These are phyloP conservation scores for Pseudochirops cupreus DNA, from an alignment of 2,797 vertebrate genomes.

Conservation along the genomic window DNA sequence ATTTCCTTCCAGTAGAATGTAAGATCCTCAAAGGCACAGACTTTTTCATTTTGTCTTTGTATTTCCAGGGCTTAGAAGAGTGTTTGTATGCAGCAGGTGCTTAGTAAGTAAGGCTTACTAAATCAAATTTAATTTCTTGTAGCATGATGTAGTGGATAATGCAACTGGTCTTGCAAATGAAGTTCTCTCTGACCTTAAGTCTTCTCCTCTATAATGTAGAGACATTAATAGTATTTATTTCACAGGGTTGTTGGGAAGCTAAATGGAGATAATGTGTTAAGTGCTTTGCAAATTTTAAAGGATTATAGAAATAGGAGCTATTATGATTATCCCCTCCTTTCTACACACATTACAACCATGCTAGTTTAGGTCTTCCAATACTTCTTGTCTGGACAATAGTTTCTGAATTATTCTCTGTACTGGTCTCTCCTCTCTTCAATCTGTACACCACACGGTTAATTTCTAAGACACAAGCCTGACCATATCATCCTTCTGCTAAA, in stretches of 20 bases:
- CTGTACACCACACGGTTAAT: not conserved
- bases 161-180: not conserved
- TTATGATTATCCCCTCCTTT: not conserved
- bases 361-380: not conserved
- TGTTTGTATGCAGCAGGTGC: not conserved
- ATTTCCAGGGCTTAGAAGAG: not conserved
- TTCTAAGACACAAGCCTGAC: not conserved
- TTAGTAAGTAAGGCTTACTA: not conserved
- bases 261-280: not conserved
- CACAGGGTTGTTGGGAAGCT: not conserved
- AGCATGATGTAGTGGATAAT: not conserved
- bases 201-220: not conserved
- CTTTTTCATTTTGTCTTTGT: not conserved
- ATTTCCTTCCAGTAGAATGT: not conserved
- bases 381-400: not conserved
- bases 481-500: constrained; percentile 7
- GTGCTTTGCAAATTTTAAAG: not conserved
- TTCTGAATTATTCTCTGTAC: constrained; percentile 7
- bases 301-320: not conserved
- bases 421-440: constrained; percentile 6
- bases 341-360: not conserved
- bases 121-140: not conserved
- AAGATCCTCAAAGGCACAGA: not conserved
- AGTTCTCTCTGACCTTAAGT: not conserved
- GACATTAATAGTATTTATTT: not conserved